These are phyloP conservation scores for Chrysocyon brachyurus DNA, from an alignment of 2,797 vertebrate species.

Conservation along the genomic window DNA sequence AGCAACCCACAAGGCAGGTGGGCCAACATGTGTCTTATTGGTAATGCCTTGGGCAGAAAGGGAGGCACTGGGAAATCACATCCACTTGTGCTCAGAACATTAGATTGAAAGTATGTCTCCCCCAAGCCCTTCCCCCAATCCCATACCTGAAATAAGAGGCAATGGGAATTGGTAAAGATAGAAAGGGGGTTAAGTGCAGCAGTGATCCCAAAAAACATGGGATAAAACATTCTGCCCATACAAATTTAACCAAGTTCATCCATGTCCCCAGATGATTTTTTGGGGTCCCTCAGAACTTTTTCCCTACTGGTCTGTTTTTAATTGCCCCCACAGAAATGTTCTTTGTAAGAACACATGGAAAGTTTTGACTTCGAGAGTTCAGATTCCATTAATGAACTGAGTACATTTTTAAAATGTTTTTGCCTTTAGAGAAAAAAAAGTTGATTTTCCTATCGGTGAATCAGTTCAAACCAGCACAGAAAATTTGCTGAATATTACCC, in stretches of 20 bases:
- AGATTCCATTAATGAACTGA: slow-evolving; percentile 66
- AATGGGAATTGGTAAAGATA: background rate
- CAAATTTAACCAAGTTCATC: background rate
- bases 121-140: background rate
- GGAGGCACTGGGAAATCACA: background rate
- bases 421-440: slow-evolving; percentile 57
- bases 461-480: slow-evolving; percentile 68
- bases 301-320: background rate
- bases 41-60: background rate
- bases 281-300: background rate
- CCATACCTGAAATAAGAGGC: background rate
- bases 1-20: slow-evolving; percentile 65
- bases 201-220: background rate
- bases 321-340: background rate
- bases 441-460: slow-evolving; percentile 72
- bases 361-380: slow-evolving; percentile 76
- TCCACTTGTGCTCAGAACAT: background rate
- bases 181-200: background rate
- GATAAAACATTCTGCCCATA: background rate
- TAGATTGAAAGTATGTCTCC: background rate
- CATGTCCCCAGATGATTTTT: background rate
- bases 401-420: slow-evolving; percentile 56
- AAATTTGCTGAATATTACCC: slow-evolving; percentile 73
- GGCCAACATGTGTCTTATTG: background rate
- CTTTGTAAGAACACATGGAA: slow-evolving; percentile 65